Evolutionary conservation across 1,140 invertebrate genomes (phyloP).

Genomic region (Halesus radiatus): DNA sequence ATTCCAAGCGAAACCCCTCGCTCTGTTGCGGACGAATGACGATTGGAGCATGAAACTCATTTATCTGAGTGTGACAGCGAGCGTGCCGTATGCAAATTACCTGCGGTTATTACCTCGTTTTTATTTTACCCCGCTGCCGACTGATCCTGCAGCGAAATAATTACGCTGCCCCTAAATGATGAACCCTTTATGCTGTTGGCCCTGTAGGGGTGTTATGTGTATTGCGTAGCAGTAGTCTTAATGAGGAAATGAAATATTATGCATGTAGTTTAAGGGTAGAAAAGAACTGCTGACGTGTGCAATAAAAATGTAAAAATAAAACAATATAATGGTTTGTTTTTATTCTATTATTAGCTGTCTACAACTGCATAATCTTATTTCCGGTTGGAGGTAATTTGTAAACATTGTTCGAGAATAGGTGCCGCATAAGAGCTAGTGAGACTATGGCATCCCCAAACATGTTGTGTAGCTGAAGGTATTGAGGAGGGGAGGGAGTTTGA

Average conservation of each 20-base stretch:
- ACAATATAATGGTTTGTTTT: too few relatives aligned
- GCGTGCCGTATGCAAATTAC: conserved; percentile 57
- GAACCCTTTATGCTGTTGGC: neutral
- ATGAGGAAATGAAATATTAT: conserved; percentile 16
- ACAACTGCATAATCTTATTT: too few relatives aligned
- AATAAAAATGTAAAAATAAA: too few relatives aligned
- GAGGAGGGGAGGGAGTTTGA: too few relatives aligned
- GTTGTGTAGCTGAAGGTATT: too few relatives aligned
- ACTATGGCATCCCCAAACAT: too few relatives aligned
- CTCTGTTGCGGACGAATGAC: conserved; percentile 12
- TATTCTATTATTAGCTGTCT: too few relatives aligned
- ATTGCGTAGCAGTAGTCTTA: neutral
- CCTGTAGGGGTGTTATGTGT: too few relatives aligned
- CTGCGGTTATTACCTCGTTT: conserved; percentile 53
- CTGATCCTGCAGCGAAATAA: neutral
- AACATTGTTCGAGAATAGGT: too few relatives aligned
- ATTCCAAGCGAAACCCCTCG: conserved; percentile 22
- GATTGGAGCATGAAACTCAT: conserved; percentile 56
- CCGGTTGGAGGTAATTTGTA: too few relatives aligned
- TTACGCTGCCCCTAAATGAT: conserved; percentile 4
- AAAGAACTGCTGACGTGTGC: too few relatives aligned
- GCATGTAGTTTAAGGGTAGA: neutral
- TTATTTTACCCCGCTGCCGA: conserved; percentile 45
- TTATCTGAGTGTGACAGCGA: conserved; percentile 56
- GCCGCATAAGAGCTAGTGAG: too few relatives aligned